These are phyloP conservation scores for Eupithecia subumbrata DNA, from an alignment of 2,888 invertebrate genomes.

Conservation along the genomic window DNA sequence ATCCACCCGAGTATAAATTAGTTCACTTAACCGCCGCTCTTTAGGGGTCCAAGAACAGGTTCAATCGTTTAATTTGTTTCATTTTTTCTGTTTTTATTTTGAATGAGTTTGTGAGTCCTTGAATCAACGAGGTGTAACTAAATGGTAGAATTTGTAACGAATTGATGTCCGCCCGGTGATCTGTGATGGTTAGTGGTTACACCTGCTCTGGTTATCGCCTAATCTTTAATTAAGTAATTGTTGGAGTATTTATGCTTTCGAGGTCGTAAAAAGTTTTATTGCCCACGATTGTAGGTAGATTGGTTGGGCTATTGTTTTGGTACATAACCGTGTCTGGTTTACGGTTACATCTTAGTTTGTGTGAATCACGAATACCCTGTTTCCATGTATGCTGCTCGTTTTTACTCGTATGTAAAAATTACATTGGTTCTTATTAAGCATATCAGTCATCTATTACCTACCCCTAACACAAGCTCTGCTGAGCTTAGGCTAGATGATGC, in stretches of 20 bases:
- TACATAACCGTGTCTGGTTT: slow-evolving; percentile 5
- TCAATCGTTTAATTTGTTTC: slow-evolving; percentile 79
- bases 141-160: slow-evolving; percentile 81
- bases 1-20: slow-evolving; percentile 79
- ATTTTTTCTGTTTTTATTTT: slow-evolving; percentile 73
- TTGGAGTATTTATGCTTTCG: slow-evolving; percentile 46
- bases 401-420: background rate
- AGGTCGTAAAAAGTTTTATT: slow-evolving; percentile 38
- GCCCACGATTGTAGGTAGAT: slow-evolving; percentile 18
- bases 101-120: slow-evolving; percentile 79
- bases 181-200: slow-evolving; percentile 62
- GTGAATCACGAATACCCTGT: background rate
- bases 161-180: slow-evolving; percentile 78
- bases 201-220: slow-evolving; percentile 73
- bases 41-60: slow-evolving; percentile 81
- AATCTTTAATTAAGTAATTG: slow-evolving; percentile 78
- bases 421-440: background rate
- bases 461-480: no score
- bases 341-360: background rate
- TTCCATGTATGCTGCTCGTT: background rate
- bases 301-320: slow-evolving; percentile 27
- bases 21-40: slow-evolving; percentile 79
- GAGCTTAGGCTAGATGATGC: no score
- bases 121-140: slow-evolving; percentile 83
- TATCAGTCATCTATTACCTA: no score